Conservation (phyloP, 1,140 invertebrate genomes). For the Orchestia grillus region DNA sequence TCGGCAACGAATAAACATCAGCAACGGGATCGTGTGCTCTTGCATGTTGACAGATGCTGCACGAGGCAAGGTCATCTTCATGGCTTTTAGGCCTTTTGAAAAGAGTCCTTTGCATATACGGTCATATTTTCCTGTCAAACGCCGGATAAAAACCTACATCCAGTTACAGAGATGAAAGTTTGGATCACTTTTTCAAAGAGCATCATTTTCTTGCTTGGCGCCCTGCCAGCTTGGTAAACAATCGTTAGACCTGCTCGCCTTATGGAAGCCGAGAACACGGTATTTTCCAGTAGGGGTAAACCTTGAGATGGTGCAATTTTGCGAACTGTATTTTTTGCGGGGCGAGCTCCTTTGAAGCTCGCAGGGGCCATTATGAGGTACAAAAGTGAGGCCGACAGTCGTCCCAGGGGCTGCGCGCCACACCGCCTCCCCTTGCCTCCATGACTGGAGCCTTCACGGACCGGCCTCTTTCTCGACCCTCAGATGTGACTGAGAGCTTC, state of each 20-base stretch:
- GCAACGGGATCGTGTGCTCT: not conserved
- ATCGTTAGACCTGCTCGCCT: not conserved
- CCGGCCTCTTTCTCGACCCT: too few species aligned
- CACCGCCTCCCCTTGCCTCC: not conserved
- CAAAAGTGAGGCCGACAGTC: slow-evolving; percentile 38
- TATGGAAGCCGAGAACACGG: not conserved
- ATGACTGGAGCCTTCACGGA: not conserved
- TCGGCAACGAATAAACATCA: not conserved
- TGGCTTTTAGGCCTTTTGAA: not conserved
- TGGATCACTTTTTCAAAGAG: not conserved
- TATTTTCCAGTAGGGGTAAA: not conserved
- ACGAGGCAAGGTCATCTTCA: not conserved
- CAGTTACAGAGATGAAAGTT: not conserved
- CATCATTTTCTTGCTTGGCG: not conserved
- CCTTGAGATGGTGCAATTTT: slow-evolving; percentile 29
- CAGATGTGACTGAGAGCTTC: not conserved
- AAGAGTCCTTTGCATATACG: not conserved
- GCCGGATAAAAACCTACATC: not conserved
- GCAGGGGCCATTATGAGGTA: slow-evolving; percentile 27
- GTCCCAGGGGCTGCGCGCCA: not conserved
- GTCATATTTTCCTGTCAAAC: not conserved
- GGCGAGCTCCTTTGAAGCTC: slow-evolving; percentile 23
- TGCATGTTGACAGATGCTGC: not conserved
- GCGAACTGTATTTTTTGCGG: slow-evolving; percentile 7
- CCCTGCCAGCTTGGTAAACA: not conserved